Conservation (phyloP, 2,113 vertebrate genomes). For the Sakesphorus luctuosus region DNA sequence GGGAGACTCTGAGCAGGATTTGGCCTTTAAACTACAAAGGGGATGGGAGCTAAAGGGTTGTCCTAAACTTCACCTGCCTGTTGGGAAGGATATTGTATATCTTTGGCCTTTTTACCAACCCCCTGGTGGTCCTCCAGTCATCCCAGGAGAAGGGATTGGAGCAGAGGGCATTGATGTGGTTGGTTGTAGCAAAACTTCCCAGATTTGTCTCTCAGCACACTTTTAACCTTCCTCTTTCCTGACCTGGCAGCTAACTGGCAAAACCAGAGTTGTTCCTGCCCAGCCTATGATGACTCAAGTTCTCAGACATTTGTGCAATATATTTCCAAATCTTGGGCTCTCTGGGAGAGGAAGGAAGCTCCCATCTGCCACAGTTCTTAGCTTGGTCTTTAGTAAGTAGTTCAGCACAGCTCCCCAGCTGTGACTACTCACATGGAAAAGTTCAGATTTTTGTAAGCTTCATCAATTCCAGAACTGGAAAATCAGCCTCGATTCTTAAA, state of each 20-base stretch:
- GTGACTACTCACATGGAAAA: background rate
- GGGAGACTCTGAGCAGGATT: background rate
- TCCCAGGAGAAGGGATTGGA: background rate
- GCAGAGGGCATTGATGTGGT: background rate
- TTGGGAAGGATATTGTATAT: background rate
- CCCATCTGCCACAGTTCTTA: background rate
- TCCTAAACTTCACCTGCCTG: background rate
- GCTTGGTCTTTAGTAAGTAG: background rate
- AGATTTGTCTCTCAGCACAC: slow-evolving; percentile 14
- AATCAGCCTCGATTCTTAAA: background rate
- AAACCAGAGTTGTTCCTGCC: background rate
- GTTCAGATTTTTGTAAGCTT: background rate
- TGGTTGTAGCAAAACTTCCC: background rate
- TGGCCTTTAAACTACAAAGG: background rate
- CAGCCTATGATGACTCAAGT: slow-evolving; percentile 50
- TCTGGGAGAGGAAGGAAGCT: slow-evolving; percentile 14
- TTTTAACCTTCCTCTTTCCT: background rate
- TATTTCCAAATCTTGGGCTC: slow-evolving; percentile 8
- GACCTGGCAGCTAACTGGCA: background rate
- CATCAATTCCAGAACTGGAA: background rate
- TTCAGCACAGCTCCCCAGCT: background rate
- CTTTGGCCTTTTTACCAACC: background rate
- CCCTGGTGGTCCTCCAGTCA: background rate
- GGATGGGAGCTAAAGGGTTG: background rate
- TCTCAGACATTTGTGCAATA: slow-evolving; percentile 79